phyloP scores from a whole-genome alignment of 2,888 invertebrate genomes.

The Resseliella maxima region DNA sequence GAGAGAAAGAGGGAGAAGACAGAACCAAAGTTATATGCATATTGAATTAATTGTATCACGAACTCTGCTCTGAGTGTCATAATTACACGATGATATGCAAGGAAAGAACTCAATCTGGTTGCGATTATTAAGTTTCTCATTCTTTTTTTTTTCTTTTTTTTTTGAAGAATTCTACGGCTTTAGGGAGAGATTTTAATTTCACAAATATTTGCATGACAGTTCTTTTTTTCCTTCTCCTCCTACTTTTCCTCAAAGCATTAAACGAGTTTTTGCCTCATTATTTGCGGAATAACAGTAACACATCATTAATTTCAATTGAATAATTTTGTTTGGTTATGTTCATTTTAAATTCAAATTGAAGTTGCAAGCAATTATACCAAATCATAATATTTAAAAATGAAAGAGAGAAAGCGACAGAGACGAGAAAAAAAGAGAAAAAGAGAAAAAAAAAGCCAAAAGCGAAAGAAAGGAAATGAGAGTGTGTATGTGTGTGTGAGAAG shows the following conservation, averaged over 20 bases:
- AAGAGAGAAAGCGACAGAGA: no score
- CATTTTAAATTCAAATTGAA: not conserved
- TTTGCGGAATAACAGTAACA: not conserved
- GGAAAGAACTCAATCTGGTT: not conserved
- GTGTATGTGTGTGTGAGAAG: no score
- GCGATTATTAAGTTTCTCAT: not conserved
- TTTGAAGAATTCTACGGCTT: not conserved
- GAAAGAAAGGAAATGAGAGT: no score
- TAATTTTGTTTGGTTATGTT: not conserved
- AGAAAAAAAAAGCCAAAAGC: no score
- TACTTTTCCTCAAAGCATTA: no score
- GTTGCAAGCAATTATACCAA: not conserved
- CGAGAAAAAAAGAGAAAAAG: no score
- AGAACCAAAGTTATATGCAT: not conserved
- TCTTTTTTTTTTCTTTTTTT: not conserved
- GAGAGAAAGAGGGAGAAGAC: no score
- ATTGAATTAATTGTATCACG: slow-evolving; percentile 10
- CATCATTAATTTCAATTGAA: not conserved
- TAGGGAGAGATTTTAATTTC: not conserved
- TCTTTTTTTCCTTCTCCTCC: no score
- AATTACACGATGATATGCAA: slow-evolving; percentile 32
- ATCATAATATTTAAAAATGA: no score
- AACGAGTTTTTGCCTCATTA: not conserved
- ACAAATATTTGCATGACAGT: not conserved
- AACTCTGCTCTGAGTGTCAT: not conserved